Conservation (phyloP, 1,140 invertebrate species). For the Venustaconcha ellipsiformis region DNA sequence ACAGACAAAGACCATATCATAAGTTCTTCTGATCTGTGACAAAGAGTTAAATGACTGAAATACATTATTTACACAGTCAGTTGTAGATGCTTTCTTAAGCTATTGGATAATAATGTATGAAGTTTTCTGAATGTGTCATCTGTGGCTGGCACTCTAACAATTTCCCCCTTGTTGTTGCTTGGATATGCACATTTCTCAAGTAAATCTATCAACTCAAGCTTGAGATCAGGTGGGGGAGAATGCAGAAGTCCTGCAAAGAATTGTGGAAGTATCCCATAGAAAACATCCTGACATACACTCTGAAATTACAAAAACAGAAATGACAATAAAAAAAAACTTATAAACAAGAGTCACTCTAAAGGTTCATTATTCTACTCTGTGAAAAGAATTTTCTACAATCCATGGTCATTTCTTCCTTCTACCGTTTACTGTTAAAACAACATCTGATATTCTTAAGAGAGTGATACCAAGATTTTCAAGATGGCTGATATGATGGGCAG, state of each 20-base stretch:
- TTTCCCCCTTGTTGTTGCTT: conserved; percentile 22
- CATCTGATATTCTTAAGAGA: too few relatives aligned
- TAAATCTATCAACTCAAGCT: conserved; percentile 21
- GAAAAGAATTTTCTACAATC: too few relatives aligned
- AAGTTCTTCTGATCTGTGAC: too few relatives aligned
- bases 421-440: too few relatives aligned
- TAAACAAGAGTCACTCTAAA: background rate
- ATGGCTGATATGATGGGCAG: too few relatives aligned
- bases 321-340: background rate
- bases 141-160: conserved; percentile 12
- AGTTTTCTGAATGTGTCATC: conserved; percentile 20
- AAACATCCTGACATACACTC: conserved; percentile 46
- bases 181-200: conserved; percentile 43
- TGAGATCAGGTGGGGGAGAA: conserved; percentile 32
- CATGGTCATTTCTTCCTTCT: too few relatives aligned
- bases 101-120: conserved; percentile 5
- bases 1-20: too few relatives aligned
- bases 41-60: too few relatives aligned
- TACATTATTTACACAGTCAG: too few relatives aligned
- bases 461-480: too few relatives aligned
- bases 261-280: conserved; percentile 25
- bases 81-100: too few relatives aligned
- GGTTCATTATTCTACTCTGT: too few relatives aligned
- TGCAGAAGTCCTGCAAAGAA: conserved; percentile 35
- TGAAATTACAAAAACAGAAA: conserved; percentile 31